Base-by-base conservation (phyloP, 2,888 invertebrate species). In the Allolobophora icterica region DNA sequence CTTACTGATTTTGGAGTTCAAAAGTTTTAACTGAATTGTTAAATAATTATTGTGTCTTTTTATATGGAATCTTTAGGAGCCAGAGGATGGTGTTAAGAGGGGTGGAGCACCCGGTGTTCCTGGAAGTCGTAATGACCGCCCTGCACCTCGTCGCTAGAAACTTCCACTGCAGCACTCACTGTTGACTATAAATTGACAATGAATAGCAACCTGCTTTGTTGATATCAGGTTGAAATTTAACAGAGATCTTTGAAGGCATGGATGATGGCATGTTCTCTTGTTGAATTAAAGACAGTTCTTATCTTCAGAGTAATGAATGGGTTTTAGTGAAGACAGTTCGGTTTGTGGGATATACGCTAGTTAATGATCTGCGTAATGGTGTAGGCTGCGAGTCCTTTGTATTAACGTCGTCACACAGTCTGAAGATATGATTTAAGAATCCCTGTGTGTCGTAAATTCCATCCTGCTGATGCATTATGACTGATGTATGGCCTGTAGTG, bases 61-160 rank as follows among this genome's bases (percentile, higher is more conserved):
- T n/a, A n/a, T 30, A 24, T 52, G 52, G 84, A 35, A 84, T 34
- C 11, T 84, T 87, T 38, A 87, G 87, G 38, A 87, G 19, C 87
- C 87, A 35, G 38, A 87, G 11, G 71, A 71, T 71, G 71, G 71
- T 1, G 71, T 71, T 30, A 71, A 71, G 71, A 71, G n/a, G 71
- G 8, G 30, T 71, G 71, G 71, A 15, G 13, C 87, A 15, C 21
- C 87, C 34, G 38, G 34, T 13, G 34, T 38, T 30, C 35, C 87
- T 34, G 87, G 87, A 21, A 35, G 38, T 38, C 87, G 87, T 17
- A 38, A 24, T 17, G 87, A 87, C 15, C 34, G 87, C 34, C 2
- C 87, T 87, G 87, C 35, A 34, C 38, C 87, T 87, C 87, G 87
- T 38, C 87, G 87, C 87, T 87, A 87, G 87, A 87, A 17, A 87